Base-by-base conservation (phyloP, 2,797 vertebrate genomes). In the Potorous gilbertii region DNA sequence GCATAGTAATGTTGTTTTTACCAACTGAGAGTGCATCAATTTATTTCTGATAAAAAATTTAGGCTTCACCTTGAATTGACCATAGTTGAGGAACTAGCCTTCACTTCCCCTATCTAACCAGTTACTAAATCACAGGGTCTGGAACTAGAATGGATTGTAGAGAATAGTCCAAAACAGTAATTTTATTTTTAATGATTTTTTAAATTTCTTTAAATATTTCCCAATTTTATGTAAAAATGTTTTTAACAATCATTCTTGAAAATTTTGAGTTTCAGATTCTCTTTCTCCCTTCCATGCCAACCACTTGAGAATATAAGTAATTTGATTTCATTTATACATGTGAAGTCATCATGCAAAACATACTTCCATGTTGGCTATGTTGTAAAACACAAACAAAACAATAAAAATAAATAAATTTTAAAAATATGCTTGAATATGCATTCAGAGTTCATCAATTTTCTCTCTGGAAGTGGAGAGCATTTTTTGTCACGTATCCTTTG, bases 21-120 rank as follows among this genome's bases (percentile, higher is more conserved):
- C 27, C 46, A 28, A 5, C 92, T 94, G 54, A 90, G 9, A 40
- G 31, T 54, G 92, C 21, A 54, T 28, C 1, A 50, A 56, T 40
- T 96, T 46, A 90, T 96, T 94, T 94, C 55, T 90, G 29, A 94
- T 95, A 91, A 28, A 89, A 96, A 96, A 56, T 29, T 59, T 95
- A 55, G 90, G 91, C 52, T 90, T 13, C 57, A 94, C 28, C 90
- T 89, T 40, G 89, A 92, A 74, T 81, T 96, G 66, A 21, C 74
- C 31, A 8, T 87, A 66, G 91, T 74, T 94, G 46, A 95, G 95
- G 28, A 94, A 93, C 56, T 54, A 27, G 40, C 40, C 9, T 6
- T 81, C 9, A 46, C 74, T 50, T 87, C 74, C 10, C 40, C 50
- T 27, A 81, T 46, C 74, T 81, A 81, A 46, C 40, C 40, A 87